phyloP scores from a whole-genome alignment of 1,140 invertebrate species.

The Orussus abietinus region DNA sequence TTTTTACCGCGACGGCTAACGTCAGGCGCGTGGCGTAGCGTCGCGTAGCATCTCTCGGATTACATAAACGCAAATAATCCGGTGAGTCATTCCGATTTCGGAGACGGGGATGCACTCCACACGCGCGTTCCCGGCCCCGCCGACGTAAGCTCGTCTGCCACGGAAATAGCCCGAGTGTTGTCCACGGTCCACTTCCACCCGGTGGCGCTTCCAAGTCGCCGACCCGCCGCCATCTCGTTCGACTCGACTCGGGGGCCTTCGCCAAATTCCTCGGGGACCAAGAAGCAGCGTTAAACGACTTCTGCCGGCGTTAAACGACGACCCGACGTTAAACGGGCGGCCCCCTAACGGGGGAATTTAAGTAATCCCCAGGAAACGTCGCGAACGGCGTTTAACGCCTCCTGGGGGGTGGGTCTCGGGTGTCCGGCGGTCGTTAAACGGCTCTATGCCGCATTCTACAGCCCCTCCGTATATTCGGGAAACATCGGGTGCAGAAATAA shows the following conservation, averaged over 20 bases:
- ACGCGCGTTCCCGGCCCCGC: constrained; percentile 9
- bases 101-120: constrained; percentile 15
- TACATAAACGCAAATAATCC: constrained; percentile 20
- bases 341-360: too few relatives aligned
- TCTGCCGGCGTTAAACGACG: not conserved
- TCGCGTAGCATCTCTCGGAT: constrained; percentile 10
- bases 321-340: too few relatives aligned
- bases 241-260: too few relatives aligned
- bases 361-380: too few relatives aligned
- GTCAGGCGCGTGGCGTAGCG: too few relatives aligned
- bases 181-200: not conserved
- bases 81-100: constrained; percentile 19
- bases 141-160: constrained; percentile 8
- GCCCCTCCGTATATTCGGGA: too few relatives aligned
- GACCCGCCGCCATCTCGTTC: not conserved
- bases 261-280: not conserved
- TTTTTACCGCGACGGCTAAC: too few relatives aligned
- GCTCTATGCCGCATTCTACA: too few relatives aligned
- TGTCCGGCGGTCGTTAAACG: too few relatives aligned
- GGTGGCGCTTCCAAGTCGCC: not conserved
- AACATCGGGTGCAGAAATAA: too few relatives aligned
- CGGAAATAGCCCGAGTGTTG: constrained; percentile 14
- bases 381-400: too few relatives aligned
- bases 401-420: too few relatives aligned
- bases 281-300: not conserved